Evolutionary conservation across 2,797 vertebrate species (phyloP), one percentile per base, ranked within the genome.

Genomic region (Heliangelus exortis): DNA sequence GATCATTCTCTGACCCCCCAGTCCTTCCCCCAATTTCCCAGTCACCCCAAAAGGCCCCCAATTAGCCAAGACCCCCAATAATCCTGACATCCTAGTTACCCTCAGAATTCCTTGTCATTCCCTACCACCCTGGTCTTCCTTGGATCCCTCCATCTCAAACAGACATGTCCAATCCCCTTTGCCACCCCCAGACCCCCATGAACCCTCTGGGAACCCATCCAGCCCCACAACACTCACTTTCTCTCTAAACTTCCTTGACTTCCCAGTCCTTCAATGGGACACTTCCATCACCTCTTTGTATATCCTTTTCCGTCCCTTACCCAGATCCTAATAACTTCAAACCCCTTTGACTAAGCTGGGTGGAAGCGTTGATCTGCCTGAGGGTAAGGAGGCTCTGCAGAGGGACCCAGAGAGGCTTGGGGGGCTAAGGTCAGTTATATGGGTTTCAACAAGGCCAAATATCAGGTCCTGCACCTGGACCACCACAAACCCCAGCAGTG

Each of bases 191-290:
- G 41, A 58, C 11, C 12, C 13, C 26, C 51, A 12, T 3, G 34
- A 55, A 2, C 9, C 18, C 12, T 8, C 23, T 0, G 0, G 2
- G 3, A 29, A 33, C 43, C 4, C 4, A 36, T 66, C 45, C 43
- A 77, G 15, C 19, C 34, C 34, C 48, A 45, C 28, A 74, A 36
- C 10, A 83, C 10, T 78, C 58, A 29, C 7, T 47, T 76, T 22
- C 25, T 48, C 39, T 61, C 25, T 53, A 17, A 76, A 17, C 34
- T 50, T 39, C 39, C 15, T 2, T 18, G 16, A 54, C 11, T 55
- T 71, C 39, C 28, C 29, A 67, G 20, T 59, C 18, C 26, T 86
- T 13, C 21, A 5, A 21, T 34, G 8, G 34, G 18, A 65, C 34
- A 62, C 45, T 28, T 25, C 65, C 29, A 3, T 19, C 25, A 34